Percentiles rank a stretch among this genome's conserved stretches.
These are phyloP conservation scores for Fringilla coelebs DNA, from an alignment of 2,797 vertebrate genomes.

Conservation along the genomic window DNA sequence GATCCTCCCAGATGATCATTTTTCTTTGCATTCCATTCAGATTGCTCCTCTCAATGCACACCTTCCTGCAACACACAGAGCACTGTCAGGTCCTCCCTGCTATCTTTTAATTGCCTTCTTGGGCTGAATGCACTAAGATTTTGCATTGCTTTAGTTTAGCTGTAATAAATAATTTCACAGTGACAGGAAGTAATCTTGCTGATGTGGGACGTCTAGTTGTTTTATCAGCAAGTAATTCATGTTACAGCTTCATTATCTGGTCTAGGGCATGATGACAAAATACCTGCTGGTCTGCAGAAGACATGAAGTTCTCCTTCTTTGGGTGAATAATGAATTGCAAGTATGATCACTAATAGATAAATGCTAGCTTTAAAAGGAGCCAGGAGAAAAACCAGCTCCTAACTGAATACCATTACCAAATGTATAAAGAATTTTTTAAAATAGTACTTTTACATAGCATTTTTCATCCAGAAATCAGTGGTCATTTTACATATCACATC, in stretches of 20 bases:
- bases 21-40: constrained; percentile 80
- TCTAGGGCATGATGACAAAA: background rate
- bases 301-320: background rate
- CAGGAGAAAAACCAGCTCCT: background rate
- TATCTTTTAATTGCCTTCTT: background rate
- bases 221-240: background rate
- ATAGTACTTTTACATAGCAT: background rate
- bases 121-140: background rate
- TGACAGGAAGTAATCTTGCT: background rate
- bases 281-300: background rate
- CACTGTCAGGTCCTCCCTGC: background rate
- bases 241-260: background rate
- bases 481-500: background rate
- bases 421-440: background rate
- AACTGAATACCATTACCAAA: background rate
- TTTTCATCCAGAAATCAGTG: background rate
- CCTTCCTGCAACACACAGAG: constrained; percentile 73
- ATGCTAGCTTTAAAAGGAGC: background rate
- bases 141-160: background rate
- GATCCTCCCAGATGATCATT: constrained; percentile 74
- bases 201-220: background rate
- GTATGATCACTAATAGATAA: background rate
- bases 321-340: background rate
- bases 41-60: constrained; percentile 79
- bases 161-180: background rate